A percentile compares a stretch with the other conserved stretches of the same genome.
Evolutionary conservation across 1,140 invertebrate species (phyloP).

Genomic region (Atopsyche davidsoni): DNA sequence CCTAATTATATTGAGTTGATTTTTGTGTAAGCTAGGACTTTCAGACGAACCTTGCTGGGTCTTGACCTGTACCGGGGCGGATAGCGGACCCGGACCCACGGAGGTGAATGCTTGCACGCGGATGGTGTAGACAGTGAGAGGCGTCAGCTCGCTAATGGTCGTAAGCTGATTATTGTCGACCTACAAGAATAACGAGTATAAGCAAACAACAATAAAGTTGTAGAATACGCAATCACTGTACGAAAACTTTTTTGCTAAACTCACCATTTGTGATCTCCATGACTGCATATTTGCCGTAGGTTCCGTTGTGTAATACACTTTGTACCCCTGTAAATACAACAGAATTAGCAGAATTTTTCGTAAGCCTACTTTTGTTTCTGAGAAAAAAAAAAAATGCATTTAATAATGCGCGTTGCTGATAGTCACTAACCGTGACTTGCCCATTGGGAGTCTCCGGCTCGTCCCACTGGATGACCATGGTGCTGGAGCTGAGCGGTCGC

Average conservation of each 20-base stretch:
- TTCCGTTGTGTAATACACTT: conserved; percentile 92
- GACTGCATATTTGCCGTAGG: conserved; percentile 77
- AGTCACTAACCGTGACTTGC: conserved; percentile 77
- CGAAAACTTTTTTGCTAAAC: background rate
- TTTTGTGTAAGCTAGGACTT: background rate
- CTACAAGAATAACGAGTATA: conserved; percentile 27
- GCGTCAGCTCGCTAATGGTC: conserved; percentile 84
- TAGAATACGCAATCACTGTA: background rate
- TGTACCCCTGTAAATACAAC: conserved; percentile 85
- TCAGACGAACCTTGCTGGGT: conserved; percentile 77
- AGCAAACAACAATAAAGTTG: background rate
- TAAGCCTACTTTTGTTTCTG: background rate
- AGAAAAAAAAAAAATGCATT: background rate
- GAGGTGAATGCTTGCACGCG: conserved; percentile 86
- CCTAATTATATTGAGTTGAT: too few relatives aligned
- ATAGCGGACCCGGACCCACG: conserved; percentile 85
- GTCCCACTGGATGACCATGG: conserved; percentile 95
- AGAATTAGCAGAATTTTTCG: too few relatives aligned
- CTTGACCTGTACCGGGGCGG: conserved; percentile 88
- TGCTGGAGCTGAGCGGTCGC: conserved; percentile 85
- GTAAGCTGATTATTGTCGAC: conserved; percentile 85
- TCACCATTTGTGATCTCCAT: conserved; percentile 86
- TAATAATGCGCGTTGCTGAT: background rate
- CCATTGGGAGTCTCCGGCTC: conserved; percentile 95
- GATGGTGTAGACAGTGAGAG: conserved; percentile 87